Evolutionary conservation across 2,888 invertebrate species (phyloP), one percentile per base, ranked within the genome.

Genomic region (Hyalella azteca): DNA sequence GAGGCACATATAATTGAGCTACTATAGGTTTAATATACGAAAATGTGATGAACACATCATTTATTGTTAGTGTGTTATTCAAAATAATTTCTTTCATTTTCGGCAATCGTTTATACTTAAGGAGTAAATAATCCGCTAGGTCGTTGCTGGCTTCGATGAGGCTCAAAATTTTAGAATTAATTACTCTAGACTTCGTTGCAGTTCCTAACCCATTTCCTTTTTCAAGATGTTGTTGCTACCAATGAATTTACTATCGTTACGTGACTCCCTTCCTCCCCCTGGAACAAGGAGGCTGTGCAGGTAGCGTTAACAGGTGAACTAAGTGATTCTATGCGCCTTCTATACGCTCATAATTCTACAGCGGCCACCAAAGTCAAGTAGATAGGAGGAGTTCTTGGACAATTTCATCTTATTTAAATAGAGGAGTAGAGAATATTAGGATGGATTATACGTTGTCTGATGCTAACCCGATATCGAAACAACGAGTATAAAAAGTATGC

Each of bases 371-470:
- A 66, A 66, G 66, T 66, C 66, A 66, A 66, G 66, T 66, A 66
- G 66, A 66, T 66, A 66, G 66, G 66, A 66, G 66, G 66, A 66
- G 66, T 66, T 66, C 66, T 7, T 36, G 19, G 66, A n/a, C 15
- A 45, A 45, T 9, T 15, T 45, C 45, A 45, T 11, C 45, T 9
- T 11, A 45, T 15, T 9, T 9, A 11, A 45, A 45, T 9, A 9
- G 45, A 45, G 45, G 15, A 11, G 15, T 45, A 11, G 45, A 45
- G 45, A 9, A 15, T 15, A 11, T 9, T 9, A 45, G 45, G 11
- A 45, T 45, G 45, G n/a, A n/a, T n/a, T n/a, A n/a, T n/a, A n/a
- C n/a, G n/a, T n/a, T n/a, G n/a, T n/a, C n/a, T n/a, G n/a, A n/a
- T n/a, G n/a, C n/a, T n/a, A n/a, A n/a, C n/a, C n/a, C n/a, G n/a